Conservation (phyloP, 1,140 invertebrate genomes). For the Drosophila lowei region DNA sequence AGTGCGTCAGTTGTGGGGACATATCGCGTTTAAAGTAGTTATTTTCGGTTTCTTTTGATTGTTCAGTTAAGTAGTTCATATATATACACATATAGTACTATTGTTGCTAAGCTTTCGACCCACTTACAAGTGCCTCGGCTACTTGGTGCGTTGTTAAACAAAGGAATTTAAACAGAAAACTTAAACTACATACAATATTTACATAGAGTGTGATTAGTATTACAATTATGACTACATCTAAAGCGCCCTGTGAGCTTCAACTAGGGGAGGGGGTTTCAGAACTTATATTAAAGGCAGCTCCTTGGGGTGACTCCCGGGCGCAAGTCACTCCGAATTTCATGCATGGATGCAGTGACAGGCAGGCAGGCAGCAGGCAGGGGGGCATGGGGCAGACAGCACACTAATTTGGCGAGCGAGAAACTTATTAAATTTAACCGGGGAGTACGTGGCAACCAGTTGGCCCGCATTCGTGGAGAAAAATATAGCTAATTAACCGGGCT, state of each 20-base stretch:
- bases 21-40: neutral
- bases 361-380: neutral
- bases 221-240: conserved; percentile 4
- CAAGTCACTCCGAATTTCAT: conserved; percentile 52
- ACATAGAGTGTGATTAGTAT: conserved; percentile 16
- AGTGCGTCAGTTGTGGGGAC: conserved; percentile 59
- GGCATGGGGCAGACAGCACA: conserved; percentile 8
- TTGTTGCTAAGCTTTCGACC: conserved; percentile 28
- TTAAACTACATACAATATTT: conserved; percentile 27
- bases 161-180: conserved; percentile 10
- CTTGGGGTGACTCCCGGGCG: conserved; percentile 17
- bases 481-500: conserved; percentile 67
- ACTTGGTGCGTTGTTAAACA: conserved; percentile 7
- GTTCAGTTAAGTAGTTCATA: too few relatives aligned
- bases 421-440: conserved; percentile 37
- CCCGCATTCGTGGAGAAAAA: conserved; percentile 8
- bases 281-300: conserved; percentile 29
- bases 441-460: conserved; percentile 8
- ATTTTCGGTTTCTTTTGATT: too few relatives aligned
- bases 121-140: conserved; percentile 27
- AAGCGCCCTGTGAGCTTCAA: conserved; percentile 50
- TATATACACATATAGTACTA: conserved; percentile 6
- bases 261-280: conserved; percentile 8
- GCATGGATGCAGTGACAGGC: conserved; percentile 49
- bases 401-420: conserved; percentile 36